phyloP scores from a whole-genome alignment of 1,140 invertebrate genomes.

The Trissolcus basalis region DNA sequence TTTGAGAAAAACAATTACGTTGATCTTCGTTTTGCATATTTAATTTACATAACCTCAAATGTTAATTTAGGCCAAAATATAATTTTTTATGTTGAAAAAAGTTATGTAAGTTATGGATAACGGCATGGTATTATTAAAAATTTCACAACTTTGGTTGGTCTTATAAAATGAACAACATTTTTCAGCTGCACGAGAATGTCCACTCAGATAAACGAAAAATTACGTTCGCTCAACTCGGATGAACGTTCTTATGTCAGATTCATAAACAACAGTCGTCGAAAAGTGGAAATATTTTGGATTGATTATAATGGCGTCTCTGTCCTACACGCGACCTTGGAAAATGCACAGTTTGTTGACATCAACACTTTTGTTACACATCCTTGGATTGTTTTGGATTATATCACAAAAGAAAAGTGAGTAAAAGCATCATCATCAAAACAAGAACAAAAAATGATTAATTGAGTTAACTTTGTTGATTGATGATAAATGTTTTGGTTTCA shows the following conservation, averaged over 20 bases:
- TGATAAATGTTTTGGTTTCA: background rate
- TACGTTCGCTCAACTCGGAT: slow-evolving; percentile 8
- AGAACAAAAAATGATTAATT: background rate
- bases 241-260: slow-evolving; percentile 80
- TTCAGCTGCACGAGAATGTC: background rate
- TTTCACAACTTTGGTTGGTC: no score
- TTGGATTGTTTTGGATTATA: slow-evolving; percentile 82
- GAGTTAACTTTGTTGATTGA: background rate
- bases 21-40: no score
- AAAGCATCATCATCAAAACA: background rate
- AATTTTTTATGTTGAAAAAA: no score
- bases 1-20: no score
- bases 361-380: slow-evolving; percentile 85
- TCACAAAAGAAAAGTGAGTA: slow-evolving; percentile 78
- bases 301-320: slow-evolving; percentile 81
- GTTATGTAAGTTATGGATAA: no score
- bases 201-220: background rate
- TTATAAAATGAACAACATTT: no score
- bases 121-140: no score
- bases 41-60: no score
- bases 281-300: slow-evolving; percentile 84
- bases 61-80: background rate
- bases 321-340: slow-evolving; percentile 77
- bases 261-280: slow-evolving; percentile 80
- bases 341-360: slow-evolving; percentile 78